Base-by-base conservation (phyloP, 2,113 vertebrate species). In the Archilochus colubris region DNA sequence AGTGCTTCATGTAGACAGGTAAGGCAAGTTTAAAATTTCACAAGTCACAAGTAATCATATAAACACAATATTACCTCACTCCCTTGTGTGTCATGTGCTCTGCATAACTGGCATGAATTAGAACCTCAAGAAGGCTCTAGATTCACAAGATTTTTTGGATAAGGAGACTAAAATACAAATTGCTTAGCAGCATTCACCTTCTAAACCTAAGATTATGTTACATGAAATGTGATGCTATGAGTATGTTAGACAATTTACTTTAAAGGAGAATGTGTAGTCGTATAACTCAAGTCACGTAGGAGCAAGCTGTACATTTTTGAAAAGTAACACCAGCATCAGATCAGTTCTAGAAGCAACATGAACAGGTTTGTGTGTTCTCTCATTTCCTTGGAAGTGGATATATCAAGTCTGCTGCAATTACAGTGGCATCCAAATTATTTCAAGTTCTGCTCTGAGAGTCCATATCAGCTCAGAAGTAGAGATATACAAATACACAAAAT, bases 1-100 rank as follows among this genome's bases (percentile, higher is more conserved):
- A 86, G 24, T 18, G 33, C 57, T 84, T 91, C 61, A 53, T 1
- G 19, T 6, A 78, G 68, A 76, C 86, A 93, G 91, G 92, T 54
- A 95, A 93, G 91, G 80, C 88, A 82, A 92, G 94, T 79, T 92
- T 82, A 83, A 63, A 62, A 81, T 93, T 91, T 94, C 89, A 73
- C 84, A 93, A 96, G 90, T 58, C 17, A 17, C 44, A 48, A 48
- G 46, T 48, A 92, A 79, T 63, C 80, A 74, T 51, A 88, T 70
- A 82, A 89, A 87, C 33, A 84, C 25, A 77, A 63, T 31, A 87
- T 78, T 46, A 87, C 76, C 40, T 30, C 86, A 94, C 83, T 95
- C 91, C 57, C 83, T 54, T 27, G 44, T 94, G 95, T 96, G 78
- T 97, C 95, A 96, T 3, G 14, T 36, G 36, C 40, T 78, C 51